These are phyloP conservation scores for Salvelinus fontinalis DNA, from an alignment of 2,113 vertebrate genomes.

Conservation along the genomic window DNA sequence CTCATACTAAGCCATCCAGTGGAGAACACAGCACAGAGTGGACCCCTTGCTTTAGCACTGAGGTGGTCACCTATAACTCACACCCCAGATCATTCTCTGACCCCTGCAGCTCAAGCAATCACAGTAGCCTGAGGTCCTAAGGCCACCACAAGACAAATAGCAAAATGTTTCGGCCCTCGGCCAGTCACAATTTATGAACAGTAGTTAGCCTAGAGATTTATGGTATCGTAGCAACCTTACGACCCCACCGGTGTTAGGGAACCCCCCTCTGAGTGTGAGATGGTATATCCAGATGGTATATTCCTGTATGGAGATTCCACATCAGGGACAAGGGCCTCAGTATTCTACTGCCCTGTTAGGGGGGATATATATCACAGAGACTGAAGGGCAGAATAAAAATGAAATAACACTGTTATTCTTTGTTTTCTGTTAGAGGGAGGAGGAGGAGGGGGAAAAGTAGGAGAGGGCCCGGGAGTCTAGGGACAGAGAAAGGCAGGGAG, in stretches of 20 bases:
- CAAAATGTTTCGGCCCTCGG: background rate
- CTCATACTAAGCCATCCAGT: too few species aligned
- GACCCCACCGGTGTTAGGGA: constrained; percentile 20
- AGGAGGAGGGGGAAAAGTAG: background rate
- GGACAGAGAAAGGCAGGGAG: background rate
- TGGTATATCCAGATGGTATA: constrained; percentile 59
- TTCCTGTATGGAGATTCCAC: constrained; percentile 13
- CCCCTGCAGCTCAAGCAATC: constrained; percentile 43
- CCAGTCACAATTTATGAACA: constrained; percentile 46
- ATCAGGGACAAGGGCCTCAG: constrained; percentile 16
- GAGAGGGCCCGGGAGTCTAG: background rate
- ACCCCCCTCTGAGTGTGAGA: constrained; percentile 38
- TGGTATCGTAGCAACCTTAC: constrained; percentile 42
- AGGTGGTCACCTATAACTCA: constrained; percentile 64
- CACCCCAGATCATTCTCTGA: constrained; percentile 24
- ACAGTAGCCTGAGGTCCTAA: constrained; percentile 25
- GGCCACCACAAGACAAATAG: background rate
- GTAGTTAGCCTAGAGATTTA: constrained; percentile 59
- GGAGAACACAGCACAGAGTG: constrained; percentile 26
- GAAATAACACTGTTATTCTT: constrained; percentile 56
- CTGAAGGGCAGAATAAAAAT: constrained; percentile 46
- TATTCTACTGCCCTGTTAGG: constrained; percentile 13
- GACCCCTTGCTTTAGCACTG: constrained; percentile 44
- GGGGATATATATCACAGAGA: constrained; percentile 9
- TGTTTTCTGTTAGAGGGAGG: constrained; percentile 14